Conservation (phyloP, 2,797 vertebrate genomes). For the Enteromius viviparus region DNA sequence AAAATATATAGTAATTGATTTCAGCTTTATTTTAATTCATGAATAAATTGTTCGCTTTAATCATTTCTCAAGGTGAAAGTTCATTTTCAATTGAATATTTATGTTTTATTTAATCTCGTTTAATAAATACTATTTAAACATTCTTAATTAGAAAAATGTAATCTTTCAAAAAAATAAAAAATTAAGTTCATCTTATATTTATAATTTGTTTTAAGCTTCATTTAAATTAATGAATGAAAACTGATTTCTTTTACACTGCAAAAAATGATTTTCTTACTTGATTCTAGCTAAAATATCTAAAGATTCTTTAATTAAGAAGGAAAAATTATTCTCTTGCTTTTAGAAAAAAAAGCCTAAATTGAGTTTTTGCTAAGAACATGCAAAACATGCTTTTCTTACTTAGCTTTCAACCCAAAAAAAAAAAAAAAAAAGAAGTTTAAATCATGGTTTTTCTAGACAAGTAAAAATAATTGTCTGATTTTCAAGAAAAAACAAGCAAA, state of each 20-base stretch:
- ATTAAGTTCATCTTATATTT: neutral
- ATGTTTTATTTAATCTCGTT: neutral
- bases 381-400: no score
- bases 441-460: no score
- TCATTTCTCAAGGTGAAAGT: neutral
- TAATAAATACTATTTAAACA: neutral
- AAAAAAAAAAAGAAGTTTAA: no score
- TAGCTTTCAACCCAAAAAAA: no score
- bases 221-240: neutral
- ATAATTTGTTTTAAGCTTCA: neutral
- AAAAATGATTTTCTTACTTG: no score
- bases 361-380: no score
- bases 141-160: neutral
- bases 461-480: no score
- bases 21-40: neutral
- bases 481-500: no score
- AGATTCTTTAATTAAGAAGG: no score
- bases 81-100: neutral
- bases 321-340: no score
- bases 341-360: no score
- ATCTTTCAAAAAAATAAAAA: neutral
- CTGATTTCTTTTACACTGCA: neutral
- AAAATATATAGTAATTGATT: neutral
- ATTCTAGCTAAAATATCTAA: no score
- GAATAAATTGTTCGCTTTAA: neutral